Conservation (phyloP, 2,113 vertebrate genomes). For the Girardinichthys multiradiatus region DNA sequence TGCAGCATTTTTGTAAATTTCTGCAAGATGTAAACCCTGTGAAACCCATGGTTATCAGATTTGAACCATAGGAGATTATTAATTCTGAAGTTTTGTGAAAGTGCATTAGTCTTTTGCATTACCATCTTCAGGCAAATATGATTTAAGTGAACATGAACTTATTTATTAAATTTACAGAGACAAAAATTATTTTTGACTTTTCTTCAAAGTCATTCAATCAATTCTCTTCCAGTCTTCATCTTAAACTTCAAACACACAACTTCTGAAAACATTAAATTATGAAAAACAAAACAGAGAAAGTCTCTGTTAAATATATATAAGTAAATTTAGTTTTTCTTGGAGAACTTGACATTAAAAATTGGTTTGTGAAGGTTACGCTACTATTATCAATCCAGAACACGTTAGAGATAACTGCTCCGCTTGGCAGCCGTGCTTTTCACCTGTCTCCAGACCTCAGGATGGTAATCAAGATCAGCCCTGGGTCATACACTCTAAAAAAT, state of each 20-base stretch:
- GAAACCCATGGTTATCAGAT: not conserved
- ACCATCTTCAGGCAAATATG: not conserved
- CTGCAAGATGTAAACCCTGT: too few species aligned
- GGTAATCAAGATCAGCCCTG: slow-evolving; percentile 55
- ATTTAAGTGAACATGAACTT: not conserved
- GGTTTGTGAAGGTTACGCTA: slow-evolving; percentile 32
- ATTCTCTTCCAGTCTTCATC: not conserved
- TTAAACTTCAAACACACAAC: not conserved
- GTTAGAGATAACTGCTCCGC: slow-evolving; percentile 60
- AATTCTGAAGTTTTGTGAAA: not conserved
- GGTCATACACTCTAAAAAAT: slow-evolving; percentile 51
- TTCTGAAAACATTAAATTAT: not conserved
- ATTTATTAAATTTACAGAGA: too few species aligned
- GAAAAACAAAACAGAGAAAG: not conserved
- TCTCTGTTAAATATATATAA: not conserved
- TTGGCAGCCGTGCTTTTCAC: slow-evolving; percentile 68
- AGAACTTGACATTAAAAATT: slow-evolving; percentile 22
- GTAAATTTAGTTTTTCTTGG: slow-evolving; percentile 35
- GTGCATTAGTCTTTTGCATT: not conserved
- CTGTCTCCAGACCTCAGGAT: slow-evolving; percentile 71
- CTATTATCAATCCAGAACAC: slow-evolving; percentile 58
- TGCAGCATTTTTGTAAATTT: too few species aligned
- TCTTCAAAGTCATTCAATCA: not conserved
- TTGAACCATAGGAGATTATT: not conserved
- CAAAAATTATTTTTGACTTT: not conserved